Evolutionary conservation across 2,113 vertebrate genomes (phyloP).

Genomic region (Spheniscus mendiculus): DNA sequence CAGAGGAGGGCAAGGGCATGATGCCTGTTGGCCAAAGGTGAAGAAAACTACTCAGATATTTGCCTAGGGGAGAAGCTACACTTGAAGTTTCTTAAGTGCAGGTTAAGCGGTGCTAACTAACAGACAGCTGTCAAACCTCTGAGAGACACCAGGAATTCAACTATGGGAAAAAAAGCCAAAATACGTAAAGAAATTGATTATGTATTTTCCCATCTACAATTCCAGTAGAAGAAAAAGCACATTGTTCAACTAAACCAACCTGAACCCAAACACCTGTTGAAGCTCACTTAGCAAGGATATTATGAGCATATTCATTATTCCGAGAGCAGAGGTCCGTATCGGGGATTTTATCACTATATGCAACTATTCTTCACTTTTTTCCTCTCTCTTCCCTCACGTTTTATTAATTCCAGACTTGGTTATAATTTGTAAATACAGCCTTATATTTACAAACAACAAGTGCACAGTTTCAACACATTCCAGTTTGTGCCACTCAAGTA

Average conservation of each 20-base stretch:
- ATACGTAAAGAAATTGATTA: background rate
- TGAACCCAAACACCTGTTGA: background rate
- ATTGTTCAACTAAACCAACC: background rate
- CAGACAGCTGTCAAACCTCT: background rate
- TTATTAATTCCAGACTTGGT: background rate
- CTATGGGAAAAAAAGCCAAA: background rate
- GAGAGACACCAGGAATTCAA: background rate
- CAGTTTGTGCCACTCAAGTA: background rate
- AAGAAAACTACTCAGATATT: background rate
- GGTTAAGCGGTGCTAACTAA: background rate
- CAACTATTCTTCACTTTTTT: background rate
- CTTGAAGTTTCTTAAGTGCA: background rate
- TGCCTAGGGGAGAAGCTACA: background rate
- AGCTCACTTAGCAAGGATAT: background rate
- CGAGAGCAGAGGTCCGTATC: background rate
- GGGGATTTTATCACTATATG: background rate
- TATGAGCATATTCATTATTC: background rate
- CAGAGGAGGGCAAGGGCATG: background rate
- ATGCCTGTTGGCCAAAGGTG: background rate
- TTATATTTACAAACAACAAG: background rate
- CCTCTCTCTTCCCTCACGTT: background rate
- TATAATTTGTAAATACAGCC: background rate
- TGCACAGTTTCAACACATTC: background rate
- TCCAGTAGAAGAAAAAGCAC: background rate
- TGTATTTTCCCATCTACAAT: background rate